Evolutionary conservation across 2,888 invertebrate genomes (phyloP).

Genomic region (Quadroppia sp.): DNA sequence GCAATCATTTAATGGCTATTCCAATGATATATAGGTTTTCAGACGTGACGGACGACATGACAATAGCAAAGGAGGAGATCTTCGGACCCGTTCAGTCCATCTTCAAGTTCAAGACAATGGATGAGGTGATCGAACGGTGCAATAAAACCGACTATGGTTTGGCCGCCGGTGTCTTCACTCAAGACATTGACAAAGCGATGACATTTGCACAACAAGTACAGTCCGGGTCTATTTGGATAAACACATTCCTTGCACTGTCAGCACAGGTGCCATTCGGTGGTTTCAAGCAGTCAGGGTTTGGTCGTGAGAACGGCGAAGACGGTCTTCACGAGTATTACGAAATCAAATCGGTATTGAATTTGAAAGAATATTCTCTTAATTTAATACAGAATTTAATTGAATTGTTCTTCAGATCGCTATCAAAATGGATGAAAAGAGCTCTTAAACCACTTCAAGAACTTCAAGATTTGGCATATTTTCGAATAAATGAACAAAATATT

Average conservation of each 20-base stretch:
- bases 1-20: too few relatives aligned
- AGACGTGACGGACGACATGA: slow-evolving; percentile 77
- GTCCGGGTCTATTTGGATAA: slow-evolving; percentile 75
- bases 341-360: slow-evolving; percentile 76
- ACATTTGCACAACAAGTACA: slow-evolving; percentile 68
- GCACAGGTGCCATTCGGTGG: slow-evolving; percentile 50
- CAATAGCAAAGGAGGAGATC: slow-evolving; percentile 62
- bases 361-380: too few relatives aligned
- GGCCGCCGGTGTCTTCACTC: slow-evolving; percentile 75
- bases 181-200: slow-evolving; percentile 70
- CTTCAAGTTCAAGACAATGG: slow-evolving; percentile 69
- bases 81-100: slow-evolving; percentile 86
- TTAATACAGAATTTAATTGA: too few relatives aligned
- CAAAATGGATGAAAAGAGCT: too few relatives aligned
- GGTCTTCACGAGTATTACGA: slow-evolving; percentile 89
- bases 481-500: too few relatives aligned
- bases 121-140: slow-evolving; percentile 74
- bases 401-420: too few relatives aligned
- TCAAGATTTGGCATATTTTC: too few relatives aligned
- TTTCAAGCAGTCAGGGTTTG: slow-evolving; percentile 50
- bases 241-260: slow-evolving; percentile 47
- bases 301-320: slow-evolving; percentile 69
- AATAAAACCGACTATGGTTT: slow-evolving; percentile 75
- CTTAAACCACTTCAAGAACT: too few relatives aligned
- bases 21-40: too few relatives aligned